A percentile compares a stretch with the other conserved stretches of the same genome.
These are phyloP conservation scores for Pseudomyrmex concolor DNA, from an alignment of 1,140 invertebrate genomes.

Conservation along the genomic window DNA sequence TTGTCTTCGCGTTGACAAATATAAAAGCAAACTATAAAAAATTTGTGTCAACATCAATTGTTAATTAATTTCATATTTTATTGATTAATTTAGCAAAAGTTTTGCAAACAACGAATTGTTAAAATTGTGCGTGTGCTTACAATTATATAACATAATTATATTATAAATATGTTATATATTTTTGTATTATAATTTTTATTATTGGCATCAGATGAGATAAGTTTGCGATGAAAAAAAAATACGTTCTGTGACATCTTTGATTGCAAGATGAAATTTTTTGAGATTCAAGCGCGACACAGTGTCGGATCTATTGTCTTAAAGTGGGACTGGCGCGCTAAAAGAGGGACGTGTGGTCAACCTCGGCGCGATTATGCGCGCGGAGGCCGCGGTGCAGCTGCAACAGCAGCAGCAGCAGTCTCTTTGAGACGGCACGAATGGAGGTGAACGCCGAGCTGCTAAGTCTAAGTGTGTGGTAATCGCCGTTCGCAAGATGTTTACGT, in stretches of 20 bases:
- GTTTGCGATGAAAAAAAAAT: too few species aligned
- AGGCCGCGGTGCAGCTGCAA: conserved; percentile 37
- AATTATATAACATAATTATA: too few species aligned
- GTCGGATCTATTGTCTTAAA: conserved; percentile 39
- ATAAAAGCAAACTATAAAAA: background rate
- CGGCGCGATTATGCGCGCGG: conserved; percentile 38
- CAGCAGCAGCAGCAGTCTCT: conserved; percentile 33
- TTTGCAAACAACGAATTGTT: background rate
- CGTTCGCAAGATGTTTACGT: conserved; percentile 82
- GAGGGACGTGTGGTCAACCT: conserved; percentile 42
- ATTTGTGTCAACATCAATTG: too few species aligned
- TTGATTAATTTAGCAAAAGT: too few species aligned
- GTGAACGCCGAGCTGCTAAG: conserved; percentile 71
- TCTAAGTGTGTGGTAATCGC: conserved; percentile 77
- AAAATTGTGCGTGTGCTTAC: background rate
- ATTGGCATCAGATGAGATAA: too few species aligned
- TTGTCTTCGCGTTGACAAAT: too few species aligned
- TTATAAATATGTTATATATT: too few species aligned
- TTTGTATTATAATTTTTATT: too few species aligned
- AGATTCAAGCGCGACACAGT: background rate
- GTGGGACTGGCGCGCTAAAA: conserved; percentile 27
- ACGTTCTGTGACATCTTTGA: too few species aligned
- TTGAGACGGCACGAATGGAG: conserved; percentile 66
- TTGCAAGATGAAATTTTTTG: too few species aligned
- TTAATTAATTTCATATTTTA: too few species aligned